These are phyloP conservation scores for Drosophila prolongata DNA, from an alignment of 2,888 invertebrate species.

Conservation along the genomic window DNA sequence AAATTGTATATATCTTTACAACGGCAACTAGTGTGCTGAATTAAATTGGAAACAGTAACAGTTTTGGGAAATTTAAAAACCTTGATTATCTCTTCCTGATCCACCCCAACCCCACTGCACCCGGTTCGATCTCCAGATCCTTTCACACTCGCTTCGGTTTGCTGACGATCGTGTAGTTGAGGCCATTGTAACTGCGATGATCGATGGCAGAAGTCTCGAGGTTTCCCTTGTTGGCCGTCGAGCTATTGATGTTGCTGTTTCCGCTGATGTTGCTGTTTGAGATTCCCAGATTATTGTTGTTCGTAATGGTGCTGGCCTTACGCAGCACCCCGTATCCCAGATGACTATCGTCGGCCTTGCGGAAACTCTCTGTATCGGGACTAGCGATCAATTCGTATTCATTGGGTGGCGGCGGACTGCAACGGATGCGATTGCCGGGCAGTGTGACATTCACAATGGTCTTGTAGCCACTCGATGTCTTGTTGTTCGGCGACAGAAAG, in stretches of 20 bases:
- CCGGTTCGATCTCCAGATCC: neutral
- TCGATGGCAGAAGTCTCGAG: constrained; percentile 84
- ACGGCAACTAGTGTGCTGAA: neutral
- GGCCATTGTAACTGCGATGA: constrained; percentile 90
- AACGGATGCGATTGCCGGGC: constrained; percentile 74
- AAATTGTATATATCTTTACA: neutral
- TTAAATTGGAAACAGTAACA: constrained; percentile 14
- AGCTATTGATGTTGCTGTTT: constrained; percentile 8
- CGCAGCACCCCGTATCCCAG: constrained; percentile 92
- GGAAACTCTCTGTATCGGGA: constrained; percentile 88
- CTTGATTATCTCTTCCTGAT: neutral
- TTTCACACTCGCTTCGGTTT: constrained; percentile 87
- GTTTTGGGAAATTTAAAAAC: neutral
- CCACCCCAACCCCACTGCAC: constrained; percentile 18
- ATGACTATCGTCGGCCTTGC: constrained; percentile 92
- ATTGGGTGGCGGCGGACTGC: constrained; percentile 86
- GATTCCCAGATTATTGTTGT: constrained; percentile 44
- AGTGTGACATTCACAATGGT: constrained; percentile 88
- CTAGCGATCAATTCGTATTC: constrained; percentile 91
- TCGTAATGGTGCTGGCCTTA: constrained; percentile 85
- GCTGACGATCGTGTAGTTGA: constrained; percentile 92
- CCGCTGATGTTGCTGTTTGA: constrained; percentile 39
- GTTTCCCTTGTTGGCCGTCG: constrained; percentile 6
- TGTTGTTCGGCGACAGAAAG: constrained; percentile 91
- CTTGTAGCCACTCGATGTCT: constrained; percentile 89